phyloP scores from a whole-genome alignment of 1,140 invertebrate species.

The Drosophila ohnishii region DNA sequence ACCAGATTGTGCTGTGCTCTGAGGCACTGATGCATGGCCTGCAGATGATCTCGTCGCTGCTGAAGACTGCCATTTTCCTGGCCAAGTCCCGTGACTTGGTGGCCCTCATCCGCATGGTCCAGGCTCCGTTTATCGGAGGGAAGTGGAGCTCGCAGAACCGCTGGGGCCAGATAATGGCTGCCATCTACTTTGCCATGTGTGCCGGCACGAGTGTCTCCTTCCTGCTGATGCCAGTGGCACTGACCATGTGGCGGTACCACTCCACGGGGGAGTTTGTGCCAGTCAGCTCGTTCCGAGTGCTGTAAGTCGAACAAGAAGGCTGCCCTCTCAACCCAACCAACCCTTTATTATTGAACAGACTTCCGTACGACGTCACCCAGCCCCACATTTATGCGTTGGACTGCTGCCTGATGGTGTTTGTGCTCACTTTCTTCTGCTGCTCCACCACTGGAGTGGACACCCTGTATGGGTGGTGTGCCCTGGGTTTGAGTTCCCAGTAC shows the following conservation, averaged over 20 bases:
- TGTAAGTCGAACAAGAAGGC: slow-evolving; percentile 25
- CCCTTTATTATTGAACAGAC: neutral
- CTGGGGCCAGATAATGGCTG: slow-evolving; percentile 38
- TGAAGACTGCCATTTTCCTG: slow-evolving; percentile 58
- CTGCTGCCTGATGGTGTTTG: slow-evolving; percentile 54
- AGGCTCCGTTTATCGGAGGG: slow-evolving; percentile 10
- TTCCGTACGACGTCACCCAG: slow-evolving; percentile 52
- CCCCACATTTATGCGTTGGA: slow-evolving; percentile 50
- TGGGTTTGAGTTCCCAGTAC: slow-evolving; percentile 57
- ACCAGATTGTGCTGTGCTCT: slow-evolving; percentile 56
- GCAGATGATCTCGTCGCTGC: slow-evolving; percentile 60
- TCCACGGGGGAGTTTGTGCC: slow-evolving; percentile 38
- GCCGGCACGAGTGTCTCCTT: slow-evolving; percentile 62
- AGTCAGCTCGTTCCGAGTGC: slow-evolving; percentile 53
- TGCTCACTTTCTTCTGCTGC: slow-evolving; percentile 64
- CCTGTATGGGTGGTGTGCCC: slow-evolving; percentile 56
- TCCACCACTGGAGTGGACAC: slow-evolving; percentile 61
- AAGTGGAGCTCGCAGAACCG: slow-evolving; percentile 30
- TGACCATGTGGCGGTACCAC: slow-evolving; percentile 40
- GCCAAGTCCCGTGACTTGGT: slow-evolving; percentile 41
- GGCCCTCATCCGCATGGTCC: slow-evolving; percentile 23
- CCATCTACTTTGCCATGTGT: slow-evolving; percentile 57
- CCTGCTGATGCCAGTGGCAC: slow-evolving; percentile 38
- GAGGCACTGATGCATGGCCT: slow-evolving; percentile 63
- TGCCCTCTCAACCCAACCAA: no score